Conservation (phyloP, 2,888 invertebrate species). For the Drosophila heteroneura region DNA sequence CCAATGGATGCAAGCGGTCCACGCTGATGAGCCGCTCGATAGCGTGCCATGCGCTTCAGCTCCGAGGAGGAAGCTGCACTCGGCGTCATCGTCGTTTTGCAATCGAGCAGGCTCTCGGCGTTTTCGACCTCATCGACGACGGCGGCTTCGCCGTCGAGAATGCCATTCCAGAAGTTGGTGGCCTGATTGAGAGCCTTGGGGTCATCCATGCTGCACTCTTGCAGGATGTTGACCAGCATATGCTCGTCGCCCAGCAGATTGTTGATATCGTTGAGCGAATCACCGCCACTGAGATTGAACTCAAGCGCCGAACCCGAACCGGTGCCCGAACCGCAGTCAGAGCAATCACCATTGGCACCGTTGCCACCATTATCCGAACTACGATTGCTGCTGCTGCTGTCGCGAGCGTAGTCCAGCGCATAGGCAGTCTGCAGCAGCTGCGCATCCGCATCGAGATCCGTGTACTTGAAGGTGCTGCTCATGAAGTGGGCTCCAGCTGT, state of each 20-base stretch:
- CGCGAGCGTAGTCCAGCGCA: constrained; percentile 69
- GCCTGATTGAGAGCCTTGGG: constrained; percentile 84
- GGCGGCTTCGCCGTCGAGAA: constrained; percentile 84
- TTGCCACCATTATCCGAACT: constrained; percentile 66
- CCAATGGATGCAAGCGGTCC: constrained; percentile 46
- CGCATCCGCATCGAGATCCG: constrained; percentile 83
- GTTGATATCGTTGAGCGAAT: constrained; percentile 84
- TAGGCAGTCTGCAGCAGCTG: constrained; percentile 81
- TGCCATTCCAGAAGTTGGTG: constrained; percentile 85
- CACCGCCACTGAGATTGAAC: constrained; percentile 84
- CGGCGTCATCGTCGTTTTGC: constrained; percentile 67
- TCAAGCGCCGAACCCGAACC: constrained; percentile 79
- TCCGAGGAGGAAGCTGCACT: constrained; percentile 44
- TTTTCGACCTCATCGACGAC: constrained; percentile 79
- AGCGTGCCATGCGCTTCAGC: constrained; percentile 54
- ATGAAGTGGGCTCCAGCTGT: constrained; percentile 70
- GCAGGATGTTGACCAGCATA: constrained; percentile 85
- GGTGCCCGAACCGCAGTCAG: constrained; percentile 72
- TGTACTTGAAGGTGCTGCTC: constrained; percentile 82
- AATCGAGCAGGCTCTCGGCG: constrained; percentile 80
- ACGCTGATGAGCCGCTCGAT: constrained; percentile 23
- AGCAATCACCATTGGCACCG: constrained; percentile 53
- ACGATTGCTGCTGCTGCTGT: constrained; percentile 69
- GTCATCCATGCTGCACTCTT: constrained; percentile 85
- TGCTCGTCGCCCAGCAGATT: constrained; percentile 85